These are phyloP conservation scores for Crotophaga sulcirostris DNA, from an alignment of 2,113 vertebrate genomes.

Conservation along the genomic window DNA sequence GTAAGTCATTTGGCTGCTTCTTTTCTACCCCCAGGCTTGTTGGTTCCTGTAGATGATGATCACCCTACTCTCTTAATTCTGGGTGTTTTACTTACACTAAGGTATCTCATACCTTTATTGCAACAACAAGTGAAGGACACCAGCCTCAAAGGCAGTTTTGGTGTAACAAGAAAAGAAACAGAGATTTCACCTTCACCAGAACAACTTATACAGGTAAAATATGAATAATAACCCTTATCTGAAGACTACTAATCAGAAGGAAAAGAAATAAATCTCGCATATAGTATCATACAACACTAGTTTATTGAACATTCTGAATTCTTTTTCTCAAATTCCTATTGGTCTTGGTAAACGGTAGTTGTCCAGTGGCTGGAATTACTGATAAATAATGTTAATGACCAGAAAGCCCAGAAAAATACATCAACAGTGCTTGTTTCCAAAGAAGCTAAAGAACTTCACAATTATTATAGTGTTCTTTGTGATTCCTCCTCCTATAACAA, in stretches of 20 bases:
- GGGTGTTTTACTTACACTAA: conserved; percentile 90
- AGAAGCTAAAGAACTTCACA: background rate
- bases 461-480: background rate
- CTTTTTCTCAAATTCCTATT: background rate
- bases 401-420: background rate
- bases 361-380: background rate
- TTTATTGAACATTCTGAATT: background rate
- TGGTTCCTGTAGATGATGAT: conserved; percentile 89
- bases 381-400: background rate
- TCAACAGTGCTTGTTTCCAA: background rate
- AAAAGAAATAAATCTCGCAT: background rate
- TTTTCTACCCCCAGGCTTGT: conserved; percentile 76
- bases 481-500: background rate
- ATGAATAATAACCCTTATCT: background rate
- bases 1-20: background rate
- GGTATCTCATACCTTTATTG: conserved; percentile 92
- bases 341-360: background rate
- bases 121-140: conserved; percentile 94
- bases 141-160: conserved; percentile 97
- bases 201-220: conserved; percentile 89
- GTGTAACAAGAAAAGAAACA: conserved; percentile 90
- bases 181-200: conserved; percentile 91
- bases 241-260: background rate
- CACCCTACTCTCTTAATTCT: conserved; percentile 87
- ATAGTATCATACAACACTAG: background rate